Base-by-base conservation (phyloP, 1,140 invertebrate species). In the Bilobella aurantiaca region DNA sequence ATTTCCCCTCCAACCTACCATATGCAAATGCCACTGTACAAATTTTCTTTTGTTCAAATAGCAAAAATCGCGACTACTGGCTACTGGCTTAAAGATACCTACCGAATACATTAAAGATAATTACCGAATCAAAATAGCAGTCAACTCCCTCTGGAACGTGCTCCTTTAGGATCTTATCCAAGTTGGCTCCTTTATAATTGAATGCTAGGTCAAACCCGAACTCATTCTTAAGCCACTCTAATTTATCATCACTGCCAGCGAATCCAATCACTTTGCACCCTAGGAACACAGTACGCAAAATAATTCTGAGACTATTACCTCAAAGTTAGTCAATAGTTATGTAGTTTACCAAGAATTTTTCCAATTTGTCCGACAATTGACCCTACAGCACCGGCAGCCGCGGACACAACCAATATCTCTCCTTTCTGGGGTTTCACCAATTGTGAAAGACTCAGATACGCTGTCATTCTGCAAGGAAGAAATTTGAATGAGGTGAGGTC, bases 81-180 rank as follows among this genome's bases (percentile, higher is more conserved):
- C n/a, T n/a, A n/a, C n/a, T n/a, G n/a, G n/a, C n/a, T n/a, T n/a
- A n/a, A n/a, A n/a, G n/a, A n/a, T n/a, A n/a, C n/a, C n/a, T n/a
- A n/a, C n/a, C n/a, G n/a, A n/a, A n/a, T n/a, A n/a, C n/a, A n/a
- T n/a, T n/a, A n/a, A n/a, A n/a, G n/a, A n/a, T n/a, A n/a, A n/a
- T 62, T 65, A 87, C 86, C 77, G 87, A 88, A 73, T 88, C 86
- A 76, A 88, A 88, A 73, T 87, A 88, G 67, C 84, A 85, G 71
- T 88, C 75, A 32, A 80, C 69, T 21, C 78, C 79, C 27, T 79
- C 69, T 2, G 79, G 78, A 23, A 77, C 78, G 28, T 72, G 58
- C 30, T 61, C 58, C 32, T 66, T 67, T 2, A 69, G 60, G 2
- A 56, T 64, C 16, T 62, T 42, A 37, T 67, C 68, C 5, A 66